These are phyloP conservation scores for Troglohyphantes excavatus DNA, from an alignment of 2,888 invertebrate species.

Conservation along the genomic window DNA sequence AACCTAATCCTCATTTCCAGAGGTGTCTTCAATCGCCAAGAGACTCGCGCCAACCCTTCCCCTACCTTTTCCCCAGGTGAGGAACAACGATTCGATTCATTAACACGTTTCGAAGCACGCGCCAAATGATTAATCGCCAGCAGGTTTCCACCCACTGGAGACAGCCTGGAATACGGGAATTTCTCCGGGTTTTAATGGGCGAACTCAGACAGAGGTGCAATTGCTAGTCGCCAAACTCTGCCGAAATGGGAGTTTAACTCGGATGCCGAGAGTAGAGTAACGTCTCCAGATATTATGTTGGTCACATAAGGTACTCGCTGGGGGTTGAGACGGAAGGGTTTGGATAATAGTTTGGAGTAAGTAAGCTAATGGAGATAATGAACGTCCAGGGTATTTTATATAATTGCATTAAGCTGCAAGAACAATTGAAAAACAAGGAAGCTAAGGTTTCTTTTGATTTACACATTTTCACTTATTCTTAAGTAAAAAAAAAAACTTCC, in stretches of 20 bases:
- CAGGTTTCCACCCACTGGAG: not conserved
- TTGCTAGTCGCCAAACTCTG: not conserved
- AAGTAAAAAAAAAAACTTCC: too few species aligned
- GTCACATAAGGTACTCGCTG: too few species aligned
- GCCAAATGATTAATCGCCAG: slow-evolving; percentile 10
- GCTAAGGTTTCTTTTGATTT: too few species aligned
- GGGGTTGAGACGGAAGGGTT: too few species aligned
- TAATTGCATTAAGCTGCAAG: too few species aligned
- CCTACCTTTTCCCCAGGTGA: not conserved
- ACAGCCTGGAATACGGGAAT: not conserved
- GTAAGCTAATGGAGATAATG: too few species aligned
- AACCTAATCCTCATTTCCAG: not conserved
- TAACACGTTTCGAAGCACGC: not conserved
- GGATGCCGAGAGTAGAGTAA: too few species aligned
- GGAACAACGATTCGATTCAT: slow-evolving; percentile 32
- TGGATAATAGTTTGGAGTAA: too few species aligned
- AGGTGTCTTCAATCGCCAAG: not conserved
- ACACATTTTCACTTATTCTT: too few species aligned
- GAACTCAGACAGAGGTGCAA: not conserved
- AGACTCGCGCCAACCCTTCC: not conserved
- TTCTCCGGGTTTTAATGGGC: not conserved
- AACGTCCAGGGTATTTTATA: too few species aligned
- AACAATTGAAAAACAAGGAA: too few species aligned
- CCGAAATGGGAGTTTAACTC: not conserved
- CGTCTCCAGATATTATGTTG: too few species aligned